Base-by-base conservation (phyloP, 2,113 vertebrate genomes). In the Malaclemys terrapin region DNA sequence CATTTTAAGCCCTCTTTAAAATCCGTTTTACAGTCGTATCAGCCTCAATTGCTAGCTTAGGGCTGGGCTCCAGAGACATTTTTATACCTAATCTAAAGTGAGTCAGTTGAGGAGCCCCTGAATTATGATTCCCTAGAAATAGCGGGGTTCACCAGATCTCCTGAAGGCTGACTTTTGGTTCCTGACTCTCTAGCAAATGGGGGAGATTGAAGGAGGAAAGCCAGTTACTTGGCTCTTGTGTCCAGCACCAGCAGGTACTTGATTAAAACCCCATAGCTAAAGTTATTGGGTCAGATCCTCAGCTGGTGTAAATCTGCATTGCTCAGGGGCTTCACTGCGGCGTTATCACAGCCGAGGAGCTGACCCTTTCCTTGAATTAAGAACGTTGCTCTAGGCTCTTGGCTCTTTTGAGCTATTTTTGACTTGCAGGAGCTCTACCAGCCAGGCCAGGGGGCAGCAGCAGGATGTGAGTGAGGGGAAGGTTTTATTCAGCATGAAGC, bases 281-380 rank as follows among this genome's bases (percentile, higher is more conserved):
- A 38, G 65, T 69, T 72, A n/a, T 10, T 72, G 35, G 35, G 9
- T 22, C 35, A 19, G 17, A 20, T n/a, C 35, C 35, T 10, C 16
- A 1, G 0, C 6, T 13, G 35, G 3, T 52, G 62, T 29, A 0
- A 0, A 6, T 38, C 52, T 20, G 6, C 57, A 19, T 65, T 50
- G 19, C 29, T 87, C 72, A 3, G 24, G 38, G 24, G 9, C 35
- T 83, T 59, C 45, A 85, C 69, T 11, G 13, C 9, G 17, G 16
- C 2, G 20, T 50, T 72, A 4, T 4, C 47, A 11, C 22, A n/a
- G 79, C 56, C 47, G 19, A 65, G 42, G 6, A 85, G 10, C 42
- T 38, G n/a, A 31, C 12, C 72, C 50, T 1, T 0, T n/a, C 35
- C 11, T 8, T 38, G 9, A 47, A 25, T 5, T 19, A 20, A 12